Evolutionary conservation across 2,888 invertebrate species (phyloP), one percentile per base, ranked within the genome.

Genomic region (Rapana venosa): DNA sequence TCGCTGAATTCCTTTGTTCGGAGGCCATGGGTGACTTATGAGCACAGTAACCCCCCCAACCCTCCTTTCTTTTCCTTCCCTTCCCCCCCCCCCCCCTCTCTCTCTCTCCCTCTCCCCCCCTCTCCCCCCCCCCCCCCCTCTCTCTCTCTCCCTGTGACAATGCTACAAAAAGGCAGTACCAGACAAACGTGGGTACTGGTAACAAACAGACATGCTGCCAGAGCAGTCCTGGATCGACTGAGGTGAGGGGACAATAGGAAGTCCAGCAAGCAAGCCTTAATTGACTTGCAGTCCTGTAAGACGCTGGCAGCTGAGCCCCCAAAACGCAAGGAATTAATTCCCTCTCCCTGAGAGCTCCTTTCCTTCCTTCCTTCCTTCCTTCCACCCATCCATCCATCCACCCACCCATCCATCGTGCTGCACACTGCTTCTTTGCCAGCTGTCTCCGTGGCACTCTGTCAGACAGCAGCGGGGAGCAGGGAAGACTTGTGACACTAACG

Each of bases 251-350:
- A 86, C 86, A 86, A 86, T 35, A 56, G 86, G 86, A 86, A 86
- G 86, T 86, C 86, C 32, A 66, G 58, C 86, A 61, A 86, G 66
- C 58, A 58, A 58, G 56, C 84, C 26, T 30, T 86, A 86, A 86
- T 66, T 86, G 86, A 66, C 86, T 86, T 66, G 32, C 58, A 86
- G 61, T 86, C 61, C n/a, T 90, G 88, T 74, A 84, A 77, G 36
- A 86, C 32, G 58, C 26, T 83, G 66, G 58, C 84, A 61, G 84
- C 74, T 61, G 74, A 2, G 74, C n/a, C n/a, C n/a, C n/a, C 36
- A 61, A 47, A 26, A 70, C 61, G 85, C 70, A 58, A 35, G 74
- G 84, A 32, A 84, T 58, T 32, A 88, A 36, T 47, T 35, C 66
- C 85, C 47, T 30, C 70, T 30, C 61, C 36, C 88, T 36, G 6